Conservation (phyloP, 2,113 vertebrate species). For the Prunella himalayana region DNA sequence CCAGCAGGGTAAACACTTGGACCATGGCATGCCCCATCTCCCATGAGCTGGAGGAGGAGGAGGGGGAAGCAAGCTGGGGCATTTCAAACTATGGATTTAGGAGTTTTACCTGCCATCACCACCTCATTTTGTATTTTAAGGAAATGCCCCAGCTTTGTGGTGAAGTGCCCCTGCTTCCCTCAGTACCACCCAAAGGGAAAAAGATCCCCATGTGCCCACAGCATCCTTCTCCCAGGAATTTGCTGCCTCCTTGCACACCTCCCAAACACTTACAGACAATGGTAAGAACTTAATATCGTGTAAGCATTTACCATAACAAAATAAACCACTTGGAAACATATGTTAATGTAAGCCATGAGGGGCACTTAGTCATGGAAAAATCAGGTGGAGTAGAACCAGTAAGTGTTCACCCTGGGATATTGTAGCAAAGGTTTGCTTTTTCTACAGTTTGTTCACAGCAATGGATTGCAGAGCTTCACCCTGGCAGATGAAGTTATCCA, state of each 20-base stretch:
- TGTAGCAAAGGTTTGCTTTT: background rate
- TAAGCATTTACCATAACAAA: background rate
- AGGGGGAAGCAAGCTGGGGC: background rate
- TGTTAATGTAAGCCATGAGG: background rate
- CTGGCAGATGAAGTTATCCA: background rate
- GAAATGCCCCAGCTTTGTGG: background rate
- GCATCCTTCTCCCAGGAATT: background rate
- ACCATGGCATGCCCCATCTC: background rate
- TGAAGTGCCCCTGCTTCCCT: background rate
- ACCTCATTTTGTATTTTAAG: background rate
- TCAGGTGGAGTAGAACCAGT: background rate
- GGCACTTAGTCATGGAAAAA: background rate
- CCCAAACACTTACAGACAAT: background rate
- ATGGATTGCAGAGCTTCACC: background rate
- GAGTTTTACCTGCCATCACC: background rate
- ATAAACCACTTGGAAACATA: background rate
- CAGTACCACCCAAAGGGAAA: background rate
- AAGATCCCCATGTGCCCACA: background rate
- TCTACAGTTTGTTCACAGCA: rapidly evolving
- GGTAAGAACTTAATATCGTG: background rate
- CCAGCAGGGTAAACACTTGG: background rate
- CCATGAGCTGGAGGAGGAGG: background rate
- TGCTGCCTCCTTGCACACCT: background rate
- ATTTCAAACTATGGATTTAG: background rate
- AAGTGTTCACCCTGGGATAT: background rate